Base-by-base conservation (phyloP, 2,888 invertebrate species). In the Drosophila nr. perissopoda region DNA sequence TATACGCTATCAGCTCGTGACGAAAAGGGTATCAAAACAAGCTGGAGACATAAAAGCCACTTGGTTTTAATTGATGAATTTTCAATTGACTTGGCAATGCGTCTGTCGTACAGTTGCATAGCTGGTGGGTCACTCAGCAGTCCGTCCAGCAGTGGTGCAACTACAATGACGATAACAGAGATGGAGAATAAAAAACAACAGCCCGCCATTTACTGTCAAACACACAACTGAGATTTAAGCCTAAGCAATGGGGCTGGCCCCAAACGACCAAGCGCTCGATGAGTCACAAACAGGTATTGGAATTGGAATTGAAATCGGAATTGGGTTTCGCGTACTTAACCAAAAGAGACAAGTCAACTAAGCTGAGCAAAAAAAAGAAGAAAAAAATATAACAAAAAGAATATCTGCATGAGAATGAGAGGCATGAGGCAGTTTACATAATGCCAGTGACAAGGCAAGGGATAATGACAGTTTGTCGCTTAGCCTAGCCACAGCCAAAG, bases 281-380 rank as follows among this genome's bases (percentile, higher is more conserved):
- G 87, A 88, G 78, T 88, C 87, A 88, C 78, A 62, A 89, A 88
- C 87, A 76, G 87, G 87, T 85, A 84, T 87, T 74, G 69, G 18
- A 4, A 53, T 65, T 58, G 58, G 68, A 59, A 60, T 29, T 67
- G 74, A 76, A 70, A 63, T 70, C 62, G 69, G 71, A 80, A 70
- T 79, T 77, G 69, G 78, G 70, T 79, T 75, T 69, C 60, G 73
- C 68, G 60, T 62, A 79, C 72, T 72, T 71, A 73, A 56, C 67
- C 67, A 51, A 57, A 69, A 57, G 46, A 78, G 48, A 63, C 69
- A 68, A 48, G 53, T 49, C 59, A 54, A 59, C 52, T 61, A 65
- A 60, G 25, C 53, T 13, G 16, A 53, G 36, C 18, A 54, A 54
- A 52, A n/a, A 59, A n/a, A 10, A 16, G 38, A 29, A n/a, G 0